A percentile compares a stretch with the other conserved stretches of the same genome.
Conservation (phyloP, 2,888 invertebrate species). For the Petrolisthes cinctipes region DNA sequence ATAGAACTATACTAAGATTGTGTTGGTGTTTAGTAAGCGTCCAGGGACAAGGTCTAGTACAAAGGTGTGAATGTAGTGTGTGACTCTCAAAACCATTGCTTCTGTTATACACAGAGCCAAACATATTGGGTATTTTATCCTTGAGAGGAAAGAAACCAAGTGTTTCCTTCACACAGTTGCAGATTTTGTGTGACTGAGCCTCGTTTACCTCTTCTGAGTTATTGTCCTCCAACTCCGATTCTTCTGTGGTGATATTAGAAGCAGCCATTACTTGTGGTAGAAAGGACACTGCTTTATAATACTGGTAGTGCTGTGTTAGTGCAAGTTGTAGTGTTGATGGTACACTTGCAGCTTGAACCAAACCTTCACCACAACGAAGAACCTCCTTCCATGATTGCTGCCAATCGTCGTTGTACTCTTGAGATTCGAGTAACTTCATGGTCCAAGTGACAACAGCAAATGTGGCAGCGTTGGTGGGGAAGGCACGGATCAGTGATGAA, state of each 20-base stretch:
- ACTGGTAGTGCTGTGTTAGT: not conserved
- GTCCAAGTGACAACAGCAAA: slow-evolving; percentile 84
- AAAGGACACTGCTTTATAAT: not conserved
- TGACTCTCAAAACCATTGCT: not conserved
- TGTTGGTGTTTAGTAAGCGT: slow-evolving; percentile 43
- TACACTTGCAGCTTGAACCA: slow-evolving; percentile 34
- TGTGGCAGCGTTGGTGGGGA: slow-evolving; percentile 92
- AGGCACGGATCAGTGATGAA: slow-evolving; percentile 86
- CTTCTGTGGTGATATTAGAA: not conserved
- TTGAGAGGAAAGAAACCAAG: not conserved
- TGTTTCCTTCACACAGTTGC: not conserved
- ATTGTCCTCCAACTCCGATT: slow-evolving; percentile 7
- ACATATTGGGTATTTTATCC: slow-evolving; percentile 12
- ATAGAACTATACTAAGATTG: slow-evolving; percentile 49
- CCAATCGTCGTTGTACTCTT: not conserved
- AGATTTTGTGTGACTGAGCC: not conserved
- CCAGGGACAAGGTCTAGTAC: slow-evolving; percentile 19
- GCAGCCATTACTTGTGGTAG: slow-evolving; percentile 45
- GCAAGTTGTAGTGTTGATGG: slow-evolving; percentile 27
- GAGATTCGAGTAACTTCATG: slow-evolving; percentile 16
- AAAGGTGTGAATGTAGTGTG: not conserved
- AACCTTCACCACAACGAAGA: slow-evolving; percentile 32
- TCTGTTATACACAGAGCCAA: not conserved
- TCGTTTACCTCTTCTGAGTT: not conserved
- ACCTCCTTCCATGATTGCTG: slow-evolving; percentile 43